Base-by-base conservation (phyloP, 2,113 vertebrate genomes). In the Picathartes gymnocephalus region DNA sequence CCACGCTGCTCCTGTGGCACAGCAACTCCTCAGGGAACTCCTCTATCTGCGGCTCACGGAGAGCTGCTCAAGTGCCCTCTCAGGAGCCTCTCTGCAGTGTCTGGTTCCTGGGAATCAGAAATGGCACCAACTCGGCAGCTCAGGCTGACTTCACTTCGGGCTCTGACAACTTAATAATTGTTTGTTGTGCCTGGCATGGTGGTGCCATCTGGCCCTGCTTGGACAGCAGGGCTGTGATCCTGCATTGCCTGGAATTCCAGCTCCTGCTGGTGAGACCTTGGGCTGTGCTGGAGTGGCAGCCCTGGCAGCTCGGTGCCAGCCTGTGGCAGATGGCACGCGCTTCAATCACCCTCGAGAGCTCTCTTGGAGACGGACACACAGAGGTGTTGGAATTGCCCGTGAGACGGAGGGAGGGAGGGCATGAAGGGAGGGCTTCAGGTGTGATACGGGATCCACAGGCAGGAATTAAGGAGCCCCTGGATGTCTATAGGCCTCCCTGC, bases 181-280 rank as follows among this genome's bases (percentile, higher is more conserved):
- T 40, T 58, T 77, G 73, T 68, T 88, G 71, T 93, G 92, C 85
- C 77, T 80, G 74, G 58, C 51, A 2, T 18, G 62, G 68, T 37
- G 79, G 35, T 83, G 87, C 96, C 93, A 82, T 95, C 90, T 95
- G 95, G 64, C 71, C 85, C 54, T 78, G 71, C 87, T 68, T 85
- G 85, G 94, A 65, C 81, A 60, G 87, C 31, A 11, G 81, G 82
- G 66, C 74, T 53, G 30, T 62, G 91, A 77, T 80, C 64, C 15
- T n/a, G 35, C 60, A 6, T 85, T 28, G 71, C 25, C 4, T 83
- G 81, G 65, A 60, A 81, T 60, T 88, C 64, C 54, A n/a, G 68
- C 7, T 88, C 81, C 53, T 77, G 79, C 87, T 71, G 65, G 5
- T 58, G 85, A 81, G 68, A 48, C 37, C 42, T 25, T 58, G 84